Conservation (phyloP, 1,140 invertebrate species). For the Gonatopus flavifemur region DNA sequence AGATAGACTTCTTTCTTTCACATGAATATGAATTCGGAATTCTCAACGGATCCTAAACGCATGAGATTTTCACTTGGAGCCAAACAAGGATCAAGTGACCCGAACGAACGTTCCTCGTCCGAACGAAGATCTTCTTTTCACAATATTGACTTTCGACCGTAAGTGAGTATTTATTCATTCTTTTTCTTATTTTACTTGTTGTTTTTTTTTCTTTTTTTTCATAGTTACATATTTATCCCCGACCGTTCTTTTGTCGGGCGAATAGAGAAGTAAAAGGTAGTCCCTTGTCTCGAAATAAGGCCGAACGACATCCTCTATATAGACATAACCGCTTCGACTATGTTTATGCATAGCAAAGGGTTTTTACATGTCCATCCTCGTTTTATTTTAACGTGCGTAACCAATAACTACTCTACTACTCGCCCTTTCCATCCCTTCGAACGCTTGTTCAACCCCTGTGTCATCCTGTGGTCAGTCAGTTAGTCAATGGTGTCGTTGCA, state of each 20-base stretch:
- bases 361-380: too few relatives aligned
- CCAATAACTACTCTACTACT: not conserved
- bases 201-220: conserved; percentile 24
- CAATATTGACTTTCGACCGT: too few relatives aligned
- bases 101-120: too few relatives aligned
- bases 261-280: conserved; percentile 23
- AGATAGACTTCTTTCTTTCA: too few relatives aligned
- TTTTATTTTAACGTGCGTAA: too few relatives aligned
- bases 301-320: conserved; percentile 24
- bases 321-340: conserved; percentile 35
- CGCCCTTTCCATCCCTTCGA: not conserved
- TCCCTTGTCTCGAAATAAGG: conserved; percentile 13
- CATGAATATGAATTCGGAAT: too few relatives aligned
- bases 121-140: too few relatives aligned
- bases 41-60: too few relatives aligned
- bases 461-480: conserved; percentile 35
- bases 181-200: not conserved
- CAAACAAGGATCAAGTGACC: too few relatives aligned
- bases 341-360: too few relatives aligned
- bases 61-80: too few relatives aligned
- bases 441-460: not conserved
- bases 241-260: conserved; percentile 31
- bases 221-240: conserved; percentile 31
- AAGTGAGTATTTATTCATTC: too few relatives aligned
- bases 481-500: conserved; percentile 34